A percentile compares a stretch with the other conserved stretches of the same genome.
These are phyloP conservation scores for Amiota mariae DNA, from an alignment of 2,888 invertebrate genomes.

Conservation along the genomic window DNA sequence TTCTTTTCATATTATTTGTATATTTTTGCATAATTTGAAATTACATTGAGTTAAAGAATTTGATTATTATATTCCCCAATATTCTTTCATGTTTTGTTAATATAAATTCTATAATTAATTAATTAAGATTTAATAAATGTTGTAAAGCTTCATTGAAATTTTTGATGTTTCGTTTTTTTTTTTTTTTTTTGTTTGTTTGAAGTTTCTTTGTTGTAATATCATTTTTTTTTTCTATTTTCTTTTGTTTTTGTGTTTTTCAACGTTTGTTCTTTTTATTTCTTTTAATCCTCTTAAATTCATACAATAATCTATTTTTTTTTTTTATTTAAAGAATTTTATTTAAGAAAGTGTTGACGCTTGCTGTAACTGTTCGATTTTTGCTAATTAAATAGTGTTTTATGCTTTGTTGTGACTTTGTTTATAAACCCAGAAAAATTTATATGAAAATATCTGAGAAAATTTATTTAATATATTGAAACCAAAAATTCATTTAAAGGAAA, in stretches of 20 bases:
- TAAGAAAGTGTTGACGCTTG: background rate
- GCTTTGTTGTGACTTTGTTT: background rate
- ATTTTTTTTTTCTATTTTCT: background rate
- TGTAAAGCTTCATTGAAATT: slow-evolving; percentile 19
- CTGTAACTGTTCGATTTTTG: slow-evolving; percentile 7
- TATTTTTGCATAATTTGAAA: background rate
- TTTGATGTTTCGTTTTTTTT: slow-evolving; percentile 15
- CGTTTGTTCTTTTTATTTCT: background rate
- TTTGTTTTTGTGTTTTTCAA: slow-evolving; percentile 12
- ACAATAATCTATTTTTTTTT: background rate
- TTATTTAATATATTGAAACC: background rate
- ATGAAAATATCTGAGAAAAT: background rate
- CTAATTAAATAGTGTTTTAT: background rate
- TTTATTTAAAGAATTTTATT: background rate
- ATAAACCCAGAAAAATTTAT: background rate
- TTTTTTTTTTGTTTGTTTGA: slow-evolving; percentile 1
- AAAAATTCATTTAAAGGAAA: slow-evolving; percentile 5
- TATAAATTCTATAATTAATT: slow-evolving; percentile 18
- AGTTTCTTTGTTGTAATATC: background rate
- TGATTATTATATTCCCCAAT: background rate
- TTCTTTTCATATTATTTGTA: background rate
- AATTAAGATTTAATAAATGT: slow-evolving; percentile 11
- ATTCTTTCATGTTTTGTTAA: slow-evolving; percentile 33
- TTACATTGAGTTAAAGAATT: background rate
- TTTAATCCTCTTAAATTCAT: background rate